A percentile compares a stretch with the other conserved stretches of the same genome.
Conservation (phyloP, 2,888 invertebrate genomes). For the Altica lythri region DNA sequence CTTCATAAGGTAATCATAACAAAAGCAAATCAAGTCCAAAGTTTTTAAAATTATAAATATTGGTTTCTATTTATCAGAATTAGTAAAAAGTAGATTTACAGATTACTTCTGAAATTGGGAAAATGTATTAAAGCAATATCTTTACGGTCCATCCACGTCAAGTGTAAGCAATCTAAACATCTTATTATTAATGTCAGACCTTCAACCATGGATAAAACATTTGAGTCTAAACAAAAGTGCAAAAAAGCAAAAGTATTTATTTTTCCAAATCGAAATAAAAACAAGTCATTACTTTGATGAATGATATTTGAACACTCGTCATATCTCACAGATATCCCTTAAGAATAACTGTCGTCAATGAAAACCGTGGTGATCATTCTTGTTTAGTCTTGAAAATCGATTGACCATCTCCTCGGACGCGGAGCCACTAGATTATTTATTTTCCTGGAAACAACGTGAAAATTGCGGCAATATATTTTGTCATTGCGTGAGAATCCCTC, state of each 20-base stretch:
- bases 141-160: too few species aligned
- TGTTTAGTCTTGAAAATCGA: slow-evolving; percentile 19
- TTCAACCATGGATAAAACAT: too few species aligned
- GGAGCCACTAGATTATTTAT: slow-evolving; percentile 22
- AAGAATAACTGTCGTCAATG: slow-evolving; percentile 17
- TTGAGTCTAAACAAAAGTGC: not conserved
- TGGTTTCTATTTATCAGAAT: too few species aligned
- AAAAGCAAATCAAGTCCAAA: too few species aligned
- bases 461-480: slow-evolving; percentile 23
- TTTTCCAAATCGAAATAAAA: not conserved
- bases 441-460: slow-evolving; percentile 24
- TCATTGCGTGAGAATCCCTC: slow-evolving; percentile 20
- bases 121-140: too few species aligned
- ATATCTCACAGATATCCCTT: slow-evolving; percentile 9
- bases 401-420: slow-evolving; percentile 14
- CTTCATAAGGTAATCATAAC: too few species aligned
- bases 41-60: too few species aligned
- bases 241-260: not conserved
- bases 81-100: too few species aligned
- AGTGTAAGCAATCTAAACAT: too few species aligned
- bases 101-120: too few species aligned
- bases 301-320: slow-evolving; percentile 13
- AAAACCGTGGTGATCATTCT: slow-evolving; percentile 19
- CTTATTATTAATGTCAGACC: too few species aligned
- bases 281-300: slow-evolving; percentile 12